Base-by-base conservation (phyloP, 2,888 invertebrate genomes). In the Corbicula japonica region DNA sequence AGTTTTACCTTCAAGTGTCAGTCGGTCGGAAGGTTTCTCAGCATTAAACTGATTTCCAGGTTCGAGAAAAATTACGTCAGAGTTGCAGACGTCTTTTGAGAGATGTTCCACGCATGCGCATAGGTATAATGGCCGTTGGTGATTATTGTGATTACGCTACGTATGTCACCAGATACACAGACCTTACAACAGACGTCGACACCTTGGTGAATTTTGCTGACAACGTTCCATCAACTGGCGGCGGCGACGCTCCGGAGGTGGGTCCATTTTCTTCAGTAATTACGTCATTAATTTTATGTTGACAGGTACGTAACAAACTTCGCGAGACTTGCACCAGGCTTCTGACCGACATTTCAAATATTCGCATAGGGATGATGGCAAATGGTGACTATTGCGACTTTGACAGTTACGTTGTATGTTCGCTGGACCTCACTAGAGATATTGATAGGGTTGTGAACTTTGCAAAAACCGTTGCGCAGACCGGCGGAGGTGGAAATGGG, bases 301-400 rank as follows among this genome's bases (percentile, higher is more conserved):
- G 46, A 10, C 73, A 91, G 91, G 92, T 92, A 1, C 77, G 91
- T 6, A 41, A 52, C 3, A 90, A 91, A 30, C 75, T 91, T 18
- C 68, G 82, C 15, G 86, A 88, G 23, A 86, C 88, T 12, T 88
- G 89, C 61, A 75, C 79, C 6, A 84, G 91, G 15, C 86, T 92
- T 26, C 41, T 91, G 1, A 76, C 84, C 26, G 90, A 91, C 68
- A 91, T 92, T 15, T 87, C 91, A 8, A 83, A 79, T 41, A 91
- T 92, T 28, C 83, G 91, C 6, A 90, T 92, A 41, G 89, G 90
- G 6, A 74, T 92, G n/a, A 90, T 92, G 23, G 92, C 91, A 6
- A 91, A 92, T 54, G 92, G 92, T 0, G 92, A 92, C 80, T 92
- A 91, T 75, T 91, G 91, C 73, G 92, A 92, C 76, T 76, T 80